Percentiles rank a stretch among this genome's conserved stretches.
Evolutionary conservation across 2,888 invertebrate species (phyloP).

Genomic region (Corbicula japonica): DNA sequence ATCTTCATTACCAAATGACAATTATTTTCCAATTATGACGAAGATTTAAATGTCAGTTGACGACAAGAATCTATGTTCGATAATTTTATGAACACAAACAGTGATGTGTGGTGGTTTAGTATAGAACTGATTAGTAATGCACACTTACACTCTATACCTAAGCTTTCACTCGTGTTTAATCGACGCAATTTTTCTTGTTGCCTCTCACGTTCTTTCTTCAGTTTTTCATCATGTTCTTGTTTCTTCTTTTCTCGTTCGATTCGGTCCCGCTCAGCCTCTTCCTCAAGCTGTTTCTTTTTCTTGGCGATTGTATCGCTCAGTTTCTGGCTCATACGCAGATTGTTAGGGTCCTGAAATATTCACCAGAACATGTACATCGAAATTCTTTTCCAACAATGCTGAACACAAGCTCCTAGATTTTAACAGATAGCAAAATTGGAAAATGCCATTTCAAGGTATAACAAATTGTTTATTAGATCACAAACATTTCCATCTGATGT

Average conservation of each 20-base stretch:
- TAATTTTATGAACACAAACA: too few species aligned
- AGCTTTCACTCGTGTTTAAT: slow-evolving; percentile 77
- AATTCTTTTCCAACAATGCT: too few species aligned
- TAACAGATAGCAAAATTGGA: too few species aligned
- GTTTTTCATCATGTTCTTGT: slow-evolving; percentile 76
- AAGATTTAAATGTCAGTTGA: too few species aligned
- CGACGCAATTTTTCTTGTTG: slow-evolving; percentile 79
- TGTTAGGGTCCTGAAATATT: slow-evolving; percentile 69
- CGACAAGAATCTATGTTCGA: too few species aligned
- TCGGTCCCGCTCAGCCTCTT: slow-evolving; percentile 75
- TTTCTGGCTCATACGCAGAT: slow-evolving; percentile 75
- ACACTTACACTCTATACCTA: slow-evolving; percentile 75
- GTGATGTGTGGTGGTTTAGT: not conserved
- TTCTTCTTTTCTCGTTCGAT: slow-evolving; percentile 76
- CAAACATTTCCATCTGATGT: too few species aligned
- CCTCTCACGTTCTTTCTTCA: slow-evolving; percentile 77
- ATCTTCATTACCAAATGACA: too few species aligned
- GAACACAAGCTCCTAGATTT: too few species aligned
- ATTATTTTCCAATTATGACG: too few species aligned
- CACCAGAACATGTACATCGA: too few species aligned
- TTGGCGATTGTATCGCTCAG: slow-evolving; percentile 76
- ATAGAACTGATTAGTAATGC: not conserved
- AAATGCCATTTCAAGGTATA: too few species aligned
- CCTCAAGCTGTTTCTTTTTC: slow-evolving; percentile 76
- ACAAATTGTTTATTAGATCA: too few species aligned